Conservation (phyloP, 2,113 vertebrate species). For the Indicator maculatus region DNA sequence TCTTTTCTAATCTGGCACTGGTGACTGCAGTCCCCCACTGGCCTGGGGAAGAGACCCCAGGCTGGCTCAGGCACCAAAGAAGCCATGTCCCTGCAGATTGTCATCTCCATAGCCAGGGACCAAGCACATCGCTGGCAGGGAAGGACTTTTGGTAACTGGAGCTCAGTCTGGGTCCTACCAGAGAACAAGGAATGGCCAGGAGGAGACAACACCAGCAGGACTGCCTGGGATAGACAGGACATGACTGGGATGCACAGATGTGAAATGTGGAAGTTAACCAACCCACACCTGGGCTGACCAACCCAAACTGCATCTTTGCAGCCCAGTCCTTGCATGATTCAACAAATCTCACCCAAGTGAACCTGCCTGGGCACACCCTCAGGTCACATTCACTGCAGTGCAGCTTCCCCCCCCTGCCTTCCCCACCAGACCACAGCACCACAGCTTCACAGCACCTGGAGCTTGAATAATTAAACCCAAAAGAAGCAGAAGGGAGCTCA, state of each 20-base stretch:
- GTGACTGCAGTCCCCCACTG: neutral
- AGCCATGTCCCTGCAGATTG: neutral
- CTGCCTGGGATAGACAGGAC: neutral
- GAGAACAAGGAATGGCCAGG: neutral
- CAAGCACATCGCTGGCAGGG: neutral
- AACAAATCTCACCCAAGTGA: neutral
- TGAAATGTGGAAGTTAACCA: neutral
- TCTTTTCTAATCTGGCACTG: neutral
- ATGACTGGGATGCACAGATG: neutral
- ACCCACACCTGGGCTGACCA: neutral
- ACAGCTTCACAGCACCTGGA: neutral
- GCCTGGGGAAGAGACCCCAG: neutral
- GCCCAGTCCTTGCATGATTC: neutral
- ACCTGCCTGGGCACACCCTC: neutral
- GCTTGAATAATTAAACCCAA: neutral
- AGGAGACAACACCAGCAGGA: neutral
- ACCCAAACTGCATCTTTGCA: neutral
- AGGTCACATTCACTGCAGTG: neutral
- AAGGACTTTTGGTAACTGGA: neutral
- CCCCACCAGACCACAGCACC: neutral
- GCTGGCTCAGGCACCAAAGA: neutral
- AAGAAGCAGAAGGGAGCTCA: neutral
- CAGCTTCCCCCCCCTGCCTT: neutral
- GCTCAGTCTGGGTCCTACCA: neutral
- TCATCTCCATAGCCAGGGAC: neutral